Percentiles rank a stretch among this genome's conserved stretches.
Conservation (phyloP, 2,113 vertebrate genomes). For the Aegithalos caudatus region DNA sequence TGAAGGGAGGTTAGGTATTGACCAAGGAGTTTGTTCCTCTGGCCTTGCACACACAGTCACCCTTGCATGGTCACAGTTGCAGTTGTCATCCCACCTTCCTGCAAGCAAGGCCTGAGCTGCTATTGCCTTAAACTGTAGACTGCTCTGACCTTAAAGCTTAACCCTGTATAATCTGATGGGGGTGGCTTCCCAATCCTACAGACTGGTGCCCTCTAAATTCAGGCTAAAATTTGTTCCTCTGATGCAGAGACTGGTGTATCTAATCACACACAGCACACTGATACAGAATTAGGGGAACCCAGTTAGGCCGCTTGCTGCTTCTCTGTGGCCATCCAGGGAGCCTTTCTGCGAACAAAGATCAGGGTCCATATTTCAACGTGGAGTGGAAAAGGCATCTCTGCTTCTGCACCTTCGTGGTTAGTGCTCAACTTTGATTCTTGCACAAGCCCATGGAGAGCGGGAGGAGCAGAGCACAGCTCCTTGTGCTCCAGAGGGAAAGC, state of each 20-base stretch:
- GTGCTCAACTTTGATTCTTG: background rate
- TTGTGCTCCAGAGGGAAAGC: background rate
- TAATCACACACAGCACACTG: background rate
- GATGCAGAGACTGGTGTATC: background rate
- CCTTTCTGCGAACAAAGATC: background rate
- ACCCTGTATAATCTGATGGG: background rate
- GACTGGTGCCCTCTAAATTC: background rate
- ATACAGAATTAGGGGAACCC: background rate
- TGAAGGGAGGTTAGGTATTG: background rate
- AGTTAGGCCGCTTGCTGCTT: background rate
- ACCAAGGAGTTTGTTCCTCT: background rate
- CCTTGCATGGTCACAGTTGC: background rate
- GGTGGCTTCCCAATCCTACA: background rate
- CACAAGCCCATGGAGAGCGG: background rate
- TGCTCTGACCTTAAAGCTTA: background rate
- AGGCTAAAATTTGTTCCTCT: background rate
- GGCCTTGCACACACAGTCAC: background rate
- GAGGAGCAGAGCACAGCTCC: background rate
- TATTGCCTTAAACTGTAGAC: rapidly evolving
- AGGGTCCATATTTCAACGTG: rapidly evolving
- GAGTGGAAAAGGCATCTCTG: background rate
- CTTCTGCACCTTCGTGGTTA: background rate
- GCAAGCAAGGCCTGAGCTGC: background rate
- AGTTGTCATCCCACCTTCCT: background rate
- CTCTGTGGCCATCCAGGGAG: background rate